Conservation (phyloP, 2,888 invertebrate genomes). For the Drosophila paucipuncta region DNA sequence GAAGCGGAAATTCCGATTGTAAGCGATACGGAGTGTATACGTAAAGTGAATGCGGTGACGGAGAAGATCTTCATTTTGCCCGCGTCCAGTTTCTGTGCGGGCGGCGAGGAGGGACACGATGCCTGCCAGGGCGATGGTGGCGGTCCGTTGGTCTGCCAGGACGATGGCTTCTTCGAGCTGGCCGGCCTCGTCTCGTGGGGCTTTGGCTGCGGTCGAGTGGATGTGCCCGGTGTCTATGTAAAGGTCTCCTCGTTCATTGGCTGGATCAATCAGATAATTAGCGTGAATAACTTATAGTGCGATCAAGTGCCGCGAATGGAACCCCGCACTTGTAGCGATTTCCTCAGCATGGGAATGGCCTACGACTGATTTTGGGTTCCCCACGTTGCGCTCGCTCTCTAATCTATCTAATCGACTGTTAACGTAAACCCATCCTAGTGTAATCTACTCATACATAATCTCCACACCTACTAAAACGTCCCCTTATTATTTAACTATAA, state of each 20-base stretch:
- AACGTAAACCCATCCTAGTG: conserved; percentile 73
- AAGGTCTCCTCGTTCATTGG: conserved; percentile 98
- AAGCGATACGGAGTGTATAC: conserved; percentile 95
- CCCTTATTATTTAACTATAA: conserved; percentile 19
- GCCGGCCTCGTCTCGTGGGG: conserved; percentile 98
- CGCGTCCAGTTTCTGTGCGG: conserved; percentile 97
- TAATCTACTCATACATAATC: conserved; percentile 70
- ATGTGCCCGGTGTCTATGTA: conserved; percentile 98
- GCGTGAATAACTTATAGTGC: conserved; percentile 94
- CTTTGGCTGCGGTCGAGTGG: conserved; percentile 95
- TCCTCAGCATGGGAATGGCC: conserved; percentile 41
- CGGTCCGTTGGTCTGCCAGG: conserved; percentile 96
- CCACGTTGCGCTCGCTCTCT: conserved; percentile 18
- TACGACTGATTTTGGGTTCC: conserved; percentile 63
- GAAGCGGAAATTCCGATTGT: conserved; percentile 97
- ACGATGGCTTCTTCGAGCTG: conserved; percentile 96
- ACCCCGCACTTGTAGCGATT: conserved; percentile 69
- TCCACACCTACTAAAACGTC: conserved; percentile 41
- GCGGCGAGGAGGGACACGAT: conserved; percentile 96
- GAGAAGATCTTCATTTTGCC: conserved; percentile 97
- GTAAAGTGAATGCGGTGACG: conserved; percentile 97
- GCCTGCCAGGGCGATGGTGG: conserved; percentile 98
- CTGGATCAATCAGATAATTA: conserved; percentile 99
- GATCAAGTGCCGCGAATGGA: conserved; percentile 24
- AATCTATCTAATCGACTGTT: conserved; percentile 62